Evolutionary conservation across 2,113 vertebrate genomes (phyloP).

Genomic region (Istiophorus platypterus): DNA sequence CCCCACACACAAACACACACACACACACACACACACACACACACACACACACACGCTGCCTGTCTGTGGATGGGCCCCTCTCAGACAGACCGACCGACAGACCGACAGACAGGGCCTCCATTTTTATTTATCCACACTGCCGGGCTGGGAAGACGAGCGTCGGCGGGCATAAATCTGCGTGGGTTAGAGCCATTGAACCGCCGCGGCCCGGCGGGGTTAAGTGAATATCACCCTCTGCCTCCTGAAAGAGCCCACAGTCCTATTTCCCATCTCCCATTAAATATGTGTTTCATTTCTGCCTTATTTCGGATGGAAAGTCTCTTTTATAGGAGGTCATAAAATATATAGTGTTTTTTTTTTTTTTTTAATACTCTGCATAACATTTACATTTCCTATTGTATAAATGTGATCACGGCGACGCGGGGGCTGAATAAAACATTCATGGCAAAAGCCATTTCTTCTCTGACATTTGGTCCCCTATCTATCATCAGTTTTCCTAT

Average conservation of each 20-base stretch:
- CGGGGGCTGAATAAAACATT: constrained; percentile 82
- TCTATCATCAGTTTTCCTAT: constrained; percentile 83
- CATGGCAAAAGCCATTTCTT: constrained; percentile 83
- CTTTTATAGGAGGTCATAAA: constrained; percentile 84
- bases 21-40: no score
- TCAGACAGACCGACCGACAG: constrained; percentile 43
- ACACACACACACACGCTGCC: no score
- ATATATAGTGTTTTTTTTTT: constrained; percentile 77
- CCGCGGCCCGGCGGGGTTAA: constrained; percentile 70
- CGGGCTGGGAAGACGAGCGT: constrained; percentile 26
- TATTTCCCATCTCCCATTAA: constrained; percentile 67
- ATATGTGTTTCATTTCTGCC: constrained; percentile 76
- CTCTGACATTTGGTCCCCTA: constrained; percentile 83
- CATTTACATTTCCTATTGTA: constrained; percentile 85
- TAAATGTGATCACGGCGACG: constrained; percentile 77
- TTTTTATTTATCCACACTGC: constrained; percentile 67
- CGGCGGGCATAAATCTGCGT: constrained; percentile 65
- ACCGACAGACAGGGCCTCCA: constrained; percentile 58
- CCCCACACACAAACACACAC: no score
- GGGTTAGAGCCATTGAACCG: constrained; percentile 50
- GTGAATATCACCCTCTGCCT: constrained; percentile 76
- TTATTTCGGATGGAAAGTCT: constrained; percentile 80
- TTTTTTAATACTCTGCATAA: constrained; percentile 78
- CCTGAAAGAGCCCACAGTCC: constrained; percentile 54
- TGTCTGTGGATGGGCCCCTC: constrained; percentile 44